A percentile compares a stretch with the other conserved stretches of the same genome.
These are phyloP conservation scores for Zoroaster sp. DNA, from an alignment of 53 echinoderm and acorn worm genomes.

Conservation along the genomic window DNA sequence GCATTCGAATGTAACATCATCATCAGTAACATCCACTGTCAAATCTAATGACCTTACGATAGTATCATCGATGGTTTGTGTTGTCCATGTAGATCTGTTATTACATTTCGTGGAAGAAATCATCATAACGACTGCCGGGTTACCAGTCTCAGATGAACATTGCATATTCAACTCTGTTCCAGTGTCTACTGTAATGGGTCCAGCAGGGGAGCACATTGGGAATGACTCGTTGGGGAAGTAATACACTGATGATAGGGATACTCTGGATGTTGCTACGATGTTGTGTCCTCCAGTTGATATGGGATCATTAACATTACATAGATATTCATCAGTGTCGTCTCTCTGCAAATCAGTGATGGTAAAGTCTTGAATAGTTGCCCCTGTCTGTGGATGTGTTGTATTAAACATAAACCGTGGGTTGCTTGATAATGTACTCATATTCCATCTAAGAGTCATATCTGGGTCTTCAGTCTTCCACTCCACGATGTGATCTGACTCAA, in stretches of 20 bases:
- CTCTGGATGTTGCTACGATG: neutral
- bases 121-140: conserved; percentile 1
- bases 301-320: neutral
- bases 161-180: neutral
- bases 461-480: neutral
- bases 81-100: neutral
- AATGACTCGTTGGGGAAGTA: conserved; percentile 11
- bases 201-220: conserved; percentile 34
- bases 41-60: neutral
- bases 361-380: neutral
- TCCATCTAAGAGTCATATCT: neutral
- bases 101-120: neutral
- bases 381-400: neutral
- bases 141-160: conserved; percentile 28
- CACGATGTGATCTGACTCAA: neutral
- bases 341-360: neutral
- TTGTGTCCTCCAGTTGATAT: neutral
- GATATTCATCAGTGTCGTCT: neutral
- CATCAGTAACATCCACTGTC: neutral
- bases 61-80: neutral
- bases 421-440: neutral
- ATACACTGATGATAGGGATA: conserved; percentile 13
- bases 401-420: neutral
- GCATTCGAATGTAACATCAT: neutral
- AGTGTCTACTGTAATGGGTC: conserved; percentile 15